Percentiles rank a stretch among this genome's conserved stretches.
phyloP scores from a whole-genome alignment of 2,888 invertebrate genomes.

The Eupithecia pulchellata region DNA sequence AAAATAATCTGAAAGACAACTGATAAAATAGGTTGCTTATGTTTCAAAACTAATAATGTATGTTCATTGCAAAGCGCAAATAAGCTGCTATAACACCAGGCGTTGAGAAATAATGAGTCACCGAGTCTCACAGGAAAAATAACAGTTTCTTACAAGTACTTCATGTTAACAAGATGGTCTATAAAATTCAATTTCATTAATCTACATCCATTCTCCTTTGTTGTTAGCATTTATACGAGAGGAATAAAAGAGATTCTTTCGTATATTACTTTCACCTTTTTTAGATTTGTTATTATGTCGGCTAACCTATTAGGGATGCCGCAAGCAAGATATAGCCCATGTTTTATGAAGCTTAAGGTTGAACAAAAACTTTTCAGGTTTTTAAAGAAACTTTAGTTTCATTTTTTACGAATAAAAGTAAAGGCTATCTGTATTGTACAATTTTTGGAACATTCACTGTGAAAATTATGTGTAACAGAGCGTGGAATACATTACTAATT shows the following conservation, averaged over 20 bases:
- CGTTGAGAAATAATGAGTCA: slow-evolving; percentile 13
- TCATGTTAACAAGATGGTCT: slow-evolving; percentile 25
- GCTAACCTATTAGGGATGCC: slow-evolving; percentile 22
- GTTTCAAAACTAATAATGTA: not conserved
- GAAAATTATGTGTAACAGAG: not conserved
- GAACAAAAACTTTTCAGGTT: not conserved
- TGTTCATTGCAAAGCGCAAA: not conserved
- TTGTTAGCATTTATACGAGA: slow-evolving; percentile 21
- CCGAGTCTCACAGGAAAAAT: slow-evolving; percentile 7
- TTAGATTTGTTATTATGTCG: slow-evolving; percentile 28
- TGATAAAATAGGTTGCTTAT: not conserved
- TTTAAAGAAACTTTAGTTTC: not conserved
- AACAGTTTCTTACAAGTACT: not conserved
- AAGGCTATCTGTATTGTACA: not conserved
- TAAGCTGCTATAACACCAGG: not conserved
- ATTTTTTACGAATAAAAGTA: not conserved
- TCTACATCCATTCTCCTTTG: slow-evolving; percentile 28
- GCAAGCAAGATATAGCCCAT: not conserved
- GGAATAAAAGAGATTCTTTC: slow-evolving; percentile 29
- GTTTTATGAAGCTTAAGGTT: not conserved
- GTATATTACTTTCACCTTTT: slow-evolving; percentile 38
- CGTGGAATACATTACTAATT: not conserved
- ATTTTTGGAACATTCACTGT: not conserved
- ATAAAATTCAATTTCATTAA: slow-evolving; percentile 33
- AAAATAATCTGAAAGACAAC: too few species aligned